These are phyloP conservation scores for Karalla daura DNA, from an alignment of 2,797 vertebrate genomes.

Conservation along the genomic window DNA sequence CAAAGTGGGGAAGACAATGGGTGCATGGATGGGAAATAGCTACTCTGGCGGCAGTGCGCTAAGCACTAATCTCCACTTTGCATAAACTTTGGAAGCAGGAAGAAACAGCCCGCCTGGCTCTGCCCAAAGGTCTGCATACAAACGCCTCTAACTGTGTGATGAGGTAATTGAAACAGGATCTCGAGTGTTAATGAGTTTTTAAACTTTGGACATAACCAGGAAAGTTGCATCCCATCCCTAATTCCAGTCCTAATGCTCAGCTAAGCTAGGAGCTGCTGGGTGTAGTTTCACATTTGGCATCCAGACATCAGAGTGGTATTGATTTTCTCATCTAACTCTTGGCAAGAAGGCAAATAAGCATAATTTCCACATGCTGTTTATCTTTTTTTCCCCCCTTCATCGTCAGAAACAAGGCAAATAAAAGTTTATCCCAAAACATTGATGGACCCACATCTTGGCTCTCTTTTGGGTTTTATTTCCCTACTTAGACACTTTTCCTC, in stretches of 20 bases:
- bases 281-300: not conserved
- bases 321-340: not conserved
- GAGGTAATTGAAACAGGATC: not conserved
- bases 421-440: not conserved
- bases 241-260: not conserved
- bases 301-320: too few relatives aligned
- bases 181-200: not conserved
- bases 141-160: not conserved
- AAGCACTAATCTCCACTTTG: not conserved
- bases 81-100: not conserved
- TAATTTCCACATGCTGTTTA: not conserved
- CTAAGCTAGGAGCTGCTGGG: not conserved
- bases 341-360: not conserved
- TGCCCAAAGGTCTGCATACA: not conserved
- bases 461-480: constrained; percentile 1
- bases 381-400: not conserved
- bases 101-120: not conserved
- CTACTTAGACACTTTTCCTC: not conserved
- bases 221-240: not conserved
- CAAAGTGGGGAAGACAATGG: too few relatives aligned
- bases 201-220: not conserved
- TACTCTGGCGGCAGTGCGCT: too few relatives aligned
- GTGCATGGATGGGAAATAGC: too few relatives aligned
- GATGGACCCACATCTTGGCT: not conserved
- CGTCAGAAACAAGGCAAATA: not conserved